Base-by-base conservation (phyloP, 2,888 invertebrate genomes). In the Atrina japonica region DNA sequence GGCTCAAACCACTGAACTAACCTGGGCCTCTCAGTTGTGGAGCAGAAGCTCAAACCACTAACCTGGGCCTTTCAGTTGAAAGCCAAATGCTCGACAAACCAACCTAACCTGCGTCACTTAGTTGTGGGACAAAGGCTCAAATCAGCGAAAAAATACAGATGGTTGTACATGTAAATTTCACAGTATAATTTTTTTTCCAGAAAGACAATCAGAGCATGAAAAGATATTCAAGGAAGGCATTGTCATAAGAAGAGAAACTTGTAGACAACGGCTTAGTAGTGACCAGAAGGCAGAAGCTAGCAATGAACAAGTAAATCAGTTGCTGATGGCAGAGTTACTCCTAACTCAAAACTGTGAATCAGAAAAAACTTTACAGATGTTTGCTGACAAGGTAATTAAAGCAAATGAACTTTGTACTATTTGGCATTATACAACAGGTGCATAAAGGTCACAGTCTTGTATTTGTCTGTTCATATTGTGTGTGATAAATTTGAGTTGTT, bases 281-380 rank as follows among this genome's bases (percentile, higher is more conserved):
- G 72, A 72, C 41, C 58, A 58, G 23, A 74, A 61, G 18, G 60
- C 69, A 25, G 73, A 78, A 14, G 75, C 73, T 1, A 72, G 73
- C 16, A 80, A 82, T 45, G 73, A 76, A 11, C 75, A 78, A 27
- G 71, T 83, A 16, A 47, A 68, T 18, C 68, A 75, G 16, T 71
- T 81, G 23, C 72, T 88, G 23, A 73, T 88, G 72, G 82, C 85
- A 25, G 81, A 82, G 40, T 70, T 88, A 7, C 73, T 87, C 35
- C 77, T 80, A 30, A 59, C 78, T 45, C 88, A 88, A 66, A 83
- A 85, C 50, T 61, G 64, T 47, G 83, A 86, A 30, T 83, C 84
- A 21, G 83, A 83, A 58, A 76, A 76, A 60, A 59, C 77, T 25
- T 71, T 84, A 18, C 58, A 58, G 18, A 56, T 69, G 14, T 72